phyloP scores from a whole-genome alignment of 2,797 vertebrate species.

The Cuculus canorus region DNA sequence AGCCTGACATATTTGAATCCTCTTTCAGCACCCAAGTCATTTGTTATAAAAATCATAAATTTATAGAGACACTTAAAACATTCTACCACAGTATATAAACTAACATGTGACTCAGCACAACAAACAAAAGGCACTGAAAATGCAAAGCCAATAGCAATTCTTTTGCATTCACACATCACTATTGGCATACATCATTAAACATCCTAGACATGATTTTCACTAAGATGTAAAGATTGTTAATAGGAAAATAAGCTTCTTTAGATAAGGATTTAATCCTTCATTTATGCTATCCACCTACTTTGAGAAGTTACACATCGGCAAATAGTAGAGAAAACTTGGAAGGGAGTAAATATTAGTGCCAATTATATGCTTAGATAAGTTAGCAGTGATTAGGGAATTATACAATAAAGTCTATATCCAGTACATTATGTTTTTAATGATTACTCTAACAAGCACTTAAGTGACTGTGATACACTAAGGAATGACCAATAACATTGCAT shows the following conservation, averaged over 20 bases:
- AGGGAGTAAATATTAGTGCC: background rate
- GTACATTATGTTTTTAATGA: constrained; percentile 46
- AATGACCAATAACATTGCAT: background rate
- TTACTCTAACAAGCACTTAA: constrained; percentile 44
- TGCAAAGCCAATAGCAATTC: constrained; percentile 11
- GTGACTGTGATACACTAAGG: constrained; percentile 27
- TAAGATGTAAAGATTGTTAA: constrained; percentile 22
- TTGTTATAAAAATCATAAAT: background rate
- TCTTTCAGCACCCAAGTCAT: background rate
- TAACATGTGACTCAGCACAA: background rate
- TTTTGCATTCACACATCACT: background rate
- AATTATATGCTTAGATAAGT: constrained; percentile 36
- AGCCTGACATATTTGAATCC: too few species aligned
- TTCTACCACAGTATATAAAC: background rate
- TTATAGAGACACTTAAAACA: background rate
- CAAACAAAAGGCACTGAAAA: background rate
- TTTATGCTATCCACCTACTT: background rate
- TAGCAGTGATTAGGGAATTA: constrained; percentile 49
- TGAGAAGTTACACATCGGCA: background rate
- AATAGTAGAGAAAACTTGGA: background rate
- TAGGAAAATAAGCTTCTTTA: background rate
- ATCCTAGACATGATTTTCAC: background rate
- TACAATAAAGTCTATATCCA: constrained; percentile 19
- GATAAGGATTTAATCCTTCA: constrained; percentile 1
- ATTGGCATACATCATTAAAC: background rate